Evolutionary conservation across 2,797 vertebrate genomes (phyloP).

Genomic region (Myotis vivesi): DNA sequence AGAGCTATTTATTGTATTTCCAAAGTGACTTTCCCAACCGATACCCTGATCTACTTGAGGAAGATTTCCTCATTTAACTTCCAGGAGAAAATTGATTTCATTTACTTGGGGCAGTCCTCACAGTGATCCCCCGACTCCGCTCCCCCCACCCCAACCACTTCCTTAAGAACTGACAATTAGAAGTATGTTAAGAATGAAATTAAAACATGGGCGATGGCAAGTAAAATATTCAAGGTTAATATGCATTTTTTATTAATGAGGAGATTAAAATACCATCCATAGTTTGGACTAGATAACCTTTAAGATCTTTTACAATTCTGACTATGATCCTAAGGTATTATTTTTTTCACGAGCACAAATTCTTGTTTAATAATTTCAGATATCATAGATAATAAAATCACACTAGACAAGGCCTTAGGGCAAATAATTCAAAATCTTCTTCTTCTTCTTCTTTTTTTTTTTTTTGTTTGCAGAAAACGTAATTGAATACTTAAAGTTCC

Average conservation of each 20-base stretch:
- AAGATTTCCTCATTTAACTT: neutral
- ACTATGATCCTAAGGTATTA: neutral
- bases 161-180: neutral
- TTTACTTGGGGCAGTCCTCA: neutral
- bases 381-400: constrained; percentile 1
- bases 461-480: neutral
- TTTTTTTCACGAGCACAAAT: neutral
- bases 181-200: neutral
- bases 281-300: neutral
- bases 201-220: neutral
- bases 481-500: neutral
- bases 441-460: neutral
- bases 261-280: neutral
- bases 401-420: neutral
- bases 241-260: neutral
- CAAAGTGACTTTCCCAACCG: neutral
- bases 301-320: neutral
- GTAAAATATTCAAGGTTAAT: neutral
- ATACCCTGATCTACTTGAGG: neutral
- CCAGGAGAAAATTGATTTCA: neutral
- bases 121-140: neutral
- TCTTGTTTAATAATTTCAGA: neutral
- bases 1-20: neutral
- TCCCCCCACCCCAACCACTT: neutral
- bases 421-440: neutral